A percentile compares a stretch with the other conserved stretches of the same genome.
These are phyloP conservation scores for Menidia menidia DNA, from an alignment of 2,797 vertebrate species.

Conservation along the genomic window DNA sequence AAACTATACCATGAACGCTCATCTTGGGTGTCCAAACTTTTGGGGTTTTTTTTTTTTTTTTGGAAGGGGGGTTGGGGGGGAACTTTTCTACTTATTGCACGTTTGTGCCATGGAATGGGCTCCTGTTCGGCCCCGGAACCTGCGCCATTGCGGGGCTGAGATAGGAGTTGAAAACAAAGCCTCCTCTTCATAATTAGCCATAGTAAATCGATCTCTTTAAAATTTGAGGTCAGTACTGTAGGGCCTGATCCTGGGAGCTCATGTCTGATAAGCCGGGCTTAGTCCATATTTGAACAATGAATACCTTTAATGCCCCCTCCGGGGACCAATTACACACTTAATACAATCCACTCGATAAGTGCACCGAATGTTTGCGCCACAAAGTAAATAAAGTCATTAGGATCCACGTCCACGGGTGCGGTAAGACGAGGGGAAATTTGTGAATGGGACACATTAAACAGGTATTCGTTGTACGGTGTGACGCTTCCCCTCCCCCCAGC, in stretches of 20 bases:
- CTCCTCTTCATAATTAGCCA: neutral
- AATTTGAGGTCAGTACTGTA: slow-evolving; percentile 10
- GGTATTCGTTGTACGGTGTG: slow-evolving; percentile 87
- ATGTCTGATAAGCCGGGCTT: slow-evolving; percentile 22
- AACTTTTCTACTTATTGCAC: neutral
- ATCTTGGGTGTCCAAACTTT: neutral
- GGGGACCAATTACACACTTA: slow-evolving; percentile 38
- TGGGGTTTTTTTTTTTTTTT: neutral
- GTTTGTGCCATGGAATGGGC: neutral
- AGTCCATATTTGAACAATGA: slow-evolving; percentile 39
- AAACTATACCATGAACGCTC: slow-evolving; percentile 25
- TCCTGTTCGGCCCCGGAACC: neutral
- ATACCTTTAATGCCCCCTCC: slow-evolving; percentile 21
- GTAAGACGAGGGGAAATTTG: slow-evolving; percentile 84
- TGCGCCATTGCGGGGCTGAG: neutral
- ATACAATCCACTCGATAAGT: slow-evolving; percentile 17
- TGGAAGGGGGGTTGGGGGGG: neutral
- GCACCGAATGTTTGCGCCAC: slow-evolving; percentile 34
- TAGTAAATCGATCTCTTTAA: slow-evolving; percentile 17
- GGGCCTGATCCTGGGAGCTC: slow-evolving; percentile 17
- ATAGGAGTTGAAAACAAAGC: neutral
- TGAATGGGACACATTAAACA: slow-evolving; percentile 91
- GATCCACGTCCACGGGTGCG: slow-evolving; percentile 36
- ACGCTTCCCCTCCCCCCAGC: slow-evolving; percentile 67
- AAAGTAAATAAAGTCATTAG: slow-evolving; percentile 56